A percentile compares a stretch with the other conserved stretches of the same genome.
phyloP scores from a whole-genome alignment of 2,797 vertebrate genomes.

The Phoxinus dragarum region DNA sequence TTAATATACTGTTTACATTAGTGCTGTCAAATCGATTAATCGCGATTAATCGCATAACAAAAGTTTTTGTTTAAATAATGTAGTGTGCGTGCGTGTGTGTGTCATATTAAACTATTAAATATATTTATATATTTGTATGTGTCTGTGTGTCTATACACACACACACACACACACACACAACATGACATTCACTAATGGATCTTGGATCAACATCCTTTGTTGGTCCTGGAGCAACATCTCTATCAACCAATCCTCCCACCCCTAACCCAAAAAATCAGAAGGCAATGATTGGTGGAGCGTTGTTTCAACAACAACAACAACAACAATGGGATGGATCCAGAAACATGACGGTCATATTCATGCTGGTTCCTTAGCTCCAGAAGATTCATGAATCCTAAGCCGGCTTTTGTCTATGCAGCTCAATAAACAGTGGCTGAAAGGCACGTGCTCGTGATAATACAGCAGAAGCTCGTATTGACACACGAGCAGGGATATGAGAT shows the following conservation, averaged over 20 bases:
- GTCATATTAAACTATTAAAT: no score
- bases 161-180: neutral
- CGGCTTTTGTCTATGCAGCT: slow-evolving; percentile 40
- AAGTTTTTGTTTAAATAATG: no score
- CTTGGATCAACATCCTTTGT: neutral
- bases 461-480: slow-evolving; percentile 4
- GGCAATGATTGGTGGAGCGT: neutral
- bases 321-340: slow-evolving; percentile 30
- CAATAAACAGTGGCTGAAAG: slow-evolving; percentile 9
- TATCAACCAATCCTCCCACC: neutral
- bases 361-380: neutral
- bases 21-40: no score
- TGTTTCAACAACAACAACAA: slow-evolving; percentile 19
- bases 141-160: no score
- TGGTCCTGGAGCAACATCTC: neutral
- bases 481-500: neutral
- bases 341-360: neutral
- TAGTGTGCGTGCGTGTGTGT: no score
- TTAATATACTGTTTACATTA: no score
- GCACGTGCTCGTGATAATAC: slow-evolving; percentile 40
- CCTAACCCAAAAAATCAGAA: slow-evolving; percentile 4
- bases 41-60: no score
- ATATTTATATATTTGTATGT: no score
- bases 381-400: neutral
- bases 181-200: neutral